Conservation (phyloP, 1,140 invertebrate species). For the Orius laevigatus region DNA sequence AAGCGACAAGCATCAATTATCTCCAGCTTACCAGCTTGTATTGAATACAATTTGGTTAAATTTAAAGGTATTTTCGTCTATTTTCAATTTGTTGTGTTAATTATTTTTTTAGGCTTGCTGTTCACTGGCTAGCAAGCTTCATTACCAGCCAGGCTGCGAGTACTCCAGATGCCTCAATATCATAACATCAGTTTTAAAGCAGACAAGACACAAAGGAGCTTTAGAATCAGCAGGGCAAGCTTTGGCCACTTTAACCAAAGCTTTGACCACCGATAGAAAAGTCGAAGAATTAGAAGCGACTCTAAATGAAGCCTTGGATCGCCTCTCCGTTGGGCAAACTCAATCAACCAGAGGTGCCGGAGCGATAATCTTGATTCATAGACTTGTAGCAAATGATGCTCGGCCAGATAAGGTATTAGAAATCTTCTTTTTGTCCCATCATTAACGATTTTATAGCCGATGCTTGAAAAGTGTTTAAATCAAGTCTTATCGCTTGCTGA, state of each 20-base stretch:
- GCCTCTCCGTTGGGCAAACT: constrained; percentile 10
- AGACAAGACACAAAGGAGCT: constrained; percentile 62
- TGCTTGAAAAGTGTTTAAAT: constrained; percentile 13
- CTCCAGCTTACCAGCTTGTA: constrained; percentile 47
- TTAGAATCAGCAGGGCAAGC: constrained; percentile 52
- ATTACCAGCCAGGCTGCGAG: constrained; percentile 21
- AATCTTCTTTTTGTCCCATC: background rate
- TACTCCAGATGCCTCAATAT: constrained; percentile 32
- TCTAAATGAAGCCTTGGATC: constrained; percentile 3
- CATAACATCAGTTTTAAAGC: constrained; percentile 45
- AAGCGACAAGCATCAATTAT: constrained; percentile 30
- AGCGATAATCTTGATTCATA: constrained; percentile 54
- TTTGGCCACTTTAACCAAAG: constrained; percentile 32
- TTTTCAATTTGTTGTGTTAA: constrained; percentile 13
- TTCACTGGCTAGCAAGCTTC: constrained; percentile 31
- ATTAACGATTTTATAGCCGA: constrained; percentile 4
- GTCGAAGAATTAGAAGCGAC: constrained; percentile 5
- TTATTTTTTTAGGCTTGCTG: constrained; percentile 31
- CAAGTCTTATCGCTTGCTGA: constrained; percentile 26
- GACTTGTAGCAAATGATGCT: constrained; percentile 47
- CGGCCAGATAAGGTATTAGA: constrained; percentile 28
- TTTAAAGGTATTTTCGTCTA: constrained; percentile 40
- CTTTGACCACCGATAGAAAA: background rate
- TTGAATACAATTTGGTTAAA: constrained; percentile 61
- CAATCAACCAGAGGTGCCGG: constrained; percentile 54